Base-by-base conservation (phyloP, 2,113 vertebrate genomes). In the Raja brachyura region DNA sequence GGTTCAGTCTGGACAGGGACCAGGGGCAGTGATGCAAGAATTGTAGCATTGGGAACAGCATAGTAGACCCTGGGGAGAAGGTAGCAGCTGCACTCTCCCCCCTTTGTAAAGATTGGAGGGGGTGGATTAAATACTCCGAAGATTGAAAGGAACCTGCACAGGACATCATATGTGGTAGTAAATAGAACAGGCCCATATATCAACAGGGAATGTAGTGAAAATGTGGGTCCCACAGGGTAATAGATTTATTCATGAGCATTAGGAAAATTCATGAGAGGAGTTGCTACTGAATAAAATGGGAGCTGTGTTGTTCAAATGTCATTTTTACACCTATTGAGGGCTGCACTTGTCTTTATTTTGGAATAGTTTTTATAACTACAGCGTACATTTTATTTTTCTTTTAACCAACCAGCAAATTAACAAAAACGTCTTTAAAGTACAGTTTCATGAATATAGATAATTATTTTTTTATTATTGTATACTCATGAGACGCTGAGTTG, bases 211-310 rank as follows among this genome's bases (percentile, higher is more conserved):
- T 73, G 54, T 73, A 92, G 33, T 74, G 66, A 68, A 92, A 92
- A 28, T 25, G 68, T 92, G 90, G 68, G 33, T 74, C 90, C 90
- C 90, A 54, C 39, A 14, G 90, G 90, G 66, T 22, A 54, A 48
- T 74, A 68, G 39, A 92, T 73, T 92, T 92, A 92, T 92, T 92
- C 90, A 92, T 92, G 90, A 92, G 90, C 90, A 73, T 74, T 54
- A 74, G 33, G 4, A 73, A 92, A 73, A 92, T 92, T 92, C 90
- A 73, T 25, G 59, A 88, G 59, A 73, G 59, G 63, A 88, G 59
- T 73, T 92, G 73, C 4, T 0, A 70, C 20, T 74, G 90, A 92
- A 74, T 54, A 92, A 92, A 73, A 92, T 92, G n/a, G 68, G 68
- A 92, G 73, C 28, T 73, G 66, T 13, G 1, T 92, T 70, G 90